phyloP scores from a whole-genome alignment of 2,888 invertebrate species.

The Rotaria sp. region DNA sequence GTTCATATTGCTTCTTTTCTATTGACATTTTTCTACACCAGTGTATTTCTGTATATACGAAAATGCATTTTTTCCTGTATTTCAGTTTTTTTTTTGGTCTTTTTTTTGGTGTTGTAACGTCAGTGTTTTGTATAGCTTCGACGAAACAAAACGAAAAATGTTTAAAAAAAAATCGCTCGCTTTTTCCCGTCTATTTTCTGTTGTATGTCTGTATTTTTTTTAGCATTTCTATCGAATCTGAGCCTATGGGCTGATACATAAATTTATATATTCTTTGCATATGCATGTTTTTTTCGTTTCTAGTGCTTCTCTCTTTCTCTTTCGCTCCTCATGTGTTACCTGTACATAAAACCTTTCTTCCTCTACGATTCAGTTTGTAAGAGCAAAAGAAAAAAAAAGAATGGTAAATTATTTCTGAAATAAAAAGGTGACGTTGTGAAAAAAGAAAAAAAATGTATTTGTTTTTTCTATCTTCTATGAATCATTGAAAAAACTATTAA shows the following conservation, averaged over 20 bases:
- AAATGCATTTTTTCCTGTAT: not conserved
- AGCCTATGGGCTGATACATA: not conserved
- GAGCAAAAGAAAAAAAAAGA: not conserved
- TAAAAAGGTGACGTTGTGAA: not conserved
- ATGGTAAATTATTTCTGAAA: not conserved
- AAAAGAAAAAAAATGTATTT: not conserved
- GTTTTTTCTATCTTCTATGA: not conserved
- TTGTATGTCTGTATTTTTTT: constrained; percentile 2
- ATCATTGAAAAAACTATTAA: not conserved
- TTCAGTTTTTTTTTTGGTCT: not conserved
- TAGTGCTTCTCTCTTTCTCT: not conserved
- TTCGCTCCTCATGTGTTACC: not conserved
- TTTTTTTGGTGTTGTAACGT: not conserved
- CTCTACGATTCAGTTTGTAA: not conserved
- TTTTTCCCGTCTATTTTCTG: not conserved
- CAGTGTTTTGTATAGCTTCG: not conserved
- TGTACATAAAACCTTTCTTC: not conserved
- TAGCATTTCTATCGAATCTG: not conserved
- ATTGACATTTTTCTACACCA: not conserved
- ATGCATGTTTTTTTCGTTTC: not conserved
- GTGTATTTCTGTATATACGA: not conserved
- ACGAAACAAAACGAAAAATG: not conserved
- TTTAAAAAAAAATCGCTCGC: not conserved
- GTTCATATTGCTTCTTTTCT: not conserved
- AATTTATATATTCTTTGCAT: not conserved